Evolutionary conservation across 2,888 invertebrate species (phyloP), one percentile per base, ranked within the genome.

Genomic region (Callimorpha dominula): DNA sequence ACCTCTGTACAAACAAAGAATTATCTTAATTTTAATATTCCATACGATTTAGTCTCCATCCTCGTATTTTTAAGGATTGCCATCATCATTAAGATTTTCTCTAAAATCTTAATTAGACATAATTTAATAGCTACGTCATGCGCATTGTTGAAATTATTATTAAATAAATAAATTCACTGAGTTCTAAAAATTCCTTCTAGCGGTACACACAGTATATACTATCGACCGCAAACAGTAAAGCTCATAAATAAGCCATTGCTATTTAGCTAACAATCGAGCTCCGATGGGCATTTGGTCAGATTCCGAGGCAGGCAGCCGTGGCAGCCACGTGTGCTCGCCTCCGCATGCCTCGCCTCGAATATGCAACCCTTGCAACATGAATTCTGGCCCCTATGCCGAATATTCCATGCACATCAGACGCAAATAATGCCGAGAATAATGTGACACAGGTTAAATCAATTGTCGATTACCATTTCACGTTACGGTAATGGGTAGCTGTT

Each of bases 221-320:
- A 20, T 40, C 71, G 80, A 85, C 88, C 87, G 75, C 87, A 86
- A 88, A 87, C 89, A 86, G 87, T 86, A 79, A 75, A 82, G 86
- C 88, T 90, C 92, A 91, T 94, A 94, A 94, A 94, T 94, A 94
- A 94, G 91, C 90, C 88, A 89, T 91, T 89, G 94, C 89, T 92
- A 94, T 95, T 94, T 91, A 92, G 91, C 91, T 89, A 92, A 91
- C 94, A 94, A 92, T 93, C 91, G 94, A 89, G 92, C 89, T 88
- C 85, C 93, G 92, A 92, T 94, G 94, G 93, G 94, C 95, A 95
- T 95, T 95, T 92, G 95, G 94, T 94, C 90, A 93, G 95, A 95
- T 95, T 95, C 95, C 95, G 88, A 86, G 87, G 90, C 87, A 89
- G 85, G 93, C 91, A 91, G 93, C 88, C 92, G 89, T 88, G 91